Evolutionary conservation across 1,140 invertebrate species (phyloP), one percentile per base, ranked within the genome.

Genomic region (Zaprionus camerounensis): DNA sequence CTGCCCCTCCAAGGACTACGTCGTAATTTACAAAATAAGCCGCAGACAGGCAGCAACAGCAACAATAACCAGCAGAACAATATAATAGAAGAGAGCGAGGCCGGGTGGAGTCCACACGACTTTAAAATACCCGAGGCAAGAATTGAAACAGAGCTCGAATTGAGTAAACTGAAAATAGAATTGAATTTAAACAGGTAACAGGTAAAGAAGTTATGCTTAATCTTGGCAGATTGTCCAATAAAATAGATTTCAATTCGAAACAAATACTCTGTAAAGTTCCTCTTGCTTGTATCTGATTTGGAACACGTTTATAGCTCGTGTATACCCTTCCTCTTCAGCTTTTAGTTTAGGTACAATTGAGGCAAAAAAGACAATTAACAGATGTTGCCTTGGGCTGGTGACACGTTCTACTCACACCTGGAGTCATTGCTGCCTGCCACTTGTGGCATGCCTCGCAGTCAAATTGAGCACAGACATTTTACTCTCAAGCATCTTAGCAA

Each of bases 11-110:
- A 51, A 66, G 69, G 67, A 57, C 68, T 62, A 58, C 65, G 73
- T 74, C 82, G 80, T 87, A 87, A 87, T 87, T 87, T 86, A 83
- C 80, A 88, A 78, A 83, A 81, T 88, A 87, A 87, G 83, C 83
- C 78, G 78, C 80, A 87, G 83, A 88, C 84, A 81, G 71, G 12
- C 66, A 76, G 67, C 80, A 66, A 64, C 38, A 71, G 46, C 59
- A 68, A 57, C 59, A 57, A 59, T 20, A 63, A 17, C n/a, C 53
- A 59, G 20, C 55, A 67, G 55, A 67, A 46, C 55, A 71, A 64
- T 57, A 61, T 9, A 51, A 44, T 38, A 53, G 2, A 68, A 56
- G 41, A 46, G 38, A 28, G 31, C 36, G 41, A 31, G 22, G 46
- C 22, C 22, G 11, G 26, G 36, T 15, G 22, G 28, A 53, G 31